Evolutionary conservation across 1,140 invertebrate species (phyloP), one percentile per base, ranked within the genome.

Genomic region (Zaprionus vittiger): DNA sequence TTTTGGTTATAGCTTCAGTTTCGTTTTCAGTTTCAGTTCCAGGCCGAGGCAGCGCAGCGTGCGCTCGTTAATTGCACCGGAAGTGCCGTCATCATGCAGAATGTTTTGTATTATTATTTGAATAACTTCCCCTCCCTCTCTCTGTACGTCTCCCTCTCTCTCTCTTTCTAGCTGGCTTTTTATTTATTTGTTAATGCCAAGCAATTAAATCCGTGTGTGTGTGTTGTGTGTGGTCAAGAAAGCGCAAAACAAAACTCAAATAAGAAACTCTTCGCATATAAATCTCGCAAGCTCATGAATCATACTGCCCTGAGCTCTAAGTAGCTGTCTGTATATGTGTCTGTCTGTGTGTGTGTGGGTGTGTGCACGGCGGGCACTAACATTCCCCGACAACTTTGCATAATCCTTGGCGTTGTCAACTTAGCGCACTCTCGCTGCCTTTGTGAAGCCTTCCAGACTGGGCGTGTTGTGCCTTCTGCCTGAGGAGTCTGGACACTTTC

Each of bases 51-150:
- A 76, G 76, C 77, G 28, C 28, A 31, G 28, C 28, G 28, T 76
- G 62, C 67, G 54, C 67, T 85, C 31, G 47, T 83, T 89, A 89
- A 87, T 87, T 84, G 85, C 84, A 79, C 72, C 78, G 84, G 84
- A 89, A 89, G 81, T 83, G 81, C 72, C 79, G 72, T 89, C 85
- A 89, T 79, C 72, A 77, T 52, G 47, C 24, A 84, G 63, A 66
- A 77, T 77, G 73, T 67, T 73, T 78, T 62, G 49, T 62, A 37
- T 70, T 60, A n/a, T 52, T 37, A 12, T 72, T 28, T 54, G 65
- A 15, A 41, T 15, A 41, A 41, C 7, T 47, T 7, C 2, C 41
- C n/a, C 6, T 3, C 41, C 7, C 6, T 2, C 41, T 6, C 15
- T n/a, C 38, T 41, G 20, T 20, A 20, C 20, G 20, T 20, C 41